These are phyloP conservation scores for Agrenia bidenticulata DNA, from an alignment of 2,888 invertebrate species.

Conservation along the genomic window DNA sequence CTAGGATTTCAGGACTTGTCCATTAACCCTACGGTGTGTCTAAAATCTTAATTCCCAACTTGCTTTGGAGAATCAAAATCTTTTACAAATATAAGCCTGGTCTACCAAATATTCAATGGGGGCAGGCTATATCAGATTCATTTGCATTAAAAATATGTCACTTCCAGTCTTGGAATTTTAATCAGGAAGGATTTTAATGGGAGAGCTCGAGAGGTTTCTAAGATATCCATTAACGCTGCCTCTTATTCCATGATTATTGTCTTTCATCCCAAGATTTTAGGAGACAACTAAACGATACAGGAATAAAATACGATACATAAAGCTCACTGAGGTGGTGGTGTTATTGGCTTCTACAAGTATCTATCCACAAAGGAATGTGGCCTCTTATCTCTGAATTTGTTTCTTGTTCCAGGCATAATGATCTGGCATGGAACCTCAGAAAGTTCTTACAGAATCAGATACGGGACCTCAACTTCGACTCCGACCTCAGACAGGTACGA, in stretches of 20 bases:
- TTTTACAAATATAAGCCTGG: neutral
- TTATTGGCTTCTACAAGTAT: no score
- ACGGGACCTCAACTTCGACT: constrained; percentile 52
- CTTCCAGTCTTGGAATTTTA: constrained; percentile 13
- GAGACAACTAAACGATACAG: no score
- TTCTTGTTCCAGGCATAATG: constrained; percentile 52
- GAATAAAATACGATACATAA: no score
- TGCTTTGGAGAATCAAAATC: neutral
- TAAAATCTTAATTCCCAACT: constrained; percentile 9
- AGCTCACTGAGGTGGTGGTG: no score
- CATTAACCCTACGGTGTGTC: constrained; percentile 10
- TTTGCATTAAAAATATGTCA: constrained; percentile 18
- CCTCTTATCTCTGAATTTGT: neutral
- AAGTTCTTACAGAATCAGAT: constrained; percentile 53
- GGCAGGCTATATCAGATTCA: no score
- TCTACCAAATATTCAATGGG: constrained; percentile 3
- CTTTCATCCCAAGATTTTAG: neutral
- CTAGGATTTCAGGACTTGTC: neutral
- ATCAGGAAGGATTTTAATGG: constrained; percentile 6
- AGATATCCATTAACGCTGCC: constrained; percentile 11
- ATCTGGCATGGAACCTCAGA: constrained; percentile 53
- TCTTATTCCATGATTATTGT: constrained; percentile 7
- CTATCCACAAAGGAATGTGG: neutral
- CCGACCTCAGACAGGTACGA: constrained; percentile 51
- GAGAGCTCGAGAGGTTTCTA: neutral